Evolutionary conservation across 1,140 invertebrate species (phyloP).

Genomic region (Drosophila arizonae): DNA sequence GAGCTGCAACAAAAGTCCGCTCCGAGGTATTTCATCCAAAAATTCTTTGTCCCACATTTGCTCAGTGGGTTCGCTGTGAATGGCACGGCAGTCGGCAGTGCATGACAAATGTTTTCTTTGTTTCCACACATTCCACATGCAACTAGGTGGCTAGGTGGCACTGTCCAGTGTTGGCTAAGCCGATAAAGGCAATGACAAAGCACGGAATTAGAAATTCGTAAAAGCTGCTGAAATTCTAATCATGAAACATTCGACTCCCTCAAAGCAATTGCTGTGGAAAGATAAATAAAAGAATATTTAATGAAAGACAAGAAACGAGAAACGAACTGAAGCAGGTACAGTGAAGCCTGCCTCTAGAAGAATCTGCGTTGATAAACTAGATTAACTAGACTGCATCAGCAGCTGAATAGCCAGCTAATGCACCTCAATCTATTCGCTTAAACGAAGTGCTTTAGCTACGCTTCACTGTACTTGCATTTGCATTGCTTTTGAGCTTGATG

Average conservation of each 20-base stretch:
- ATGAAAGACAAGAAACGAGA: neutral
- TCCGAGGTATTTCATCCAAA: neutral
- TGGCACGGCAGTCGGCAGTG: neutral
- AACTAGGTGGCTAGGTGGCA: neutral
- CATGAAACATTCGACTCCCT: no score
- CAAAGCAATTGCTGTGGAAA: no score
- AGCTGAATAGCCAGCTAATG: no score
- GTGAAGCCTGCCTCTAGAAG: neutral
- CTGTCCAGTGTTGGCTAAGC: neutral
- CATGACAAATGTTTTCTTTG: neutral
- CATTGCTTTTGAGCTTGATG: neutral
- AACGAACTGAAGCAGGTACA: neutral
- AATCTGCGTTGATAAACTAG: neutral
- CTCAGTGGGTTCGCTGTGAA: no score
- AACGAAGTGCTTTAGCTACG: neutral
- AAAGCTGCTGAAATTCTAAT: no score
- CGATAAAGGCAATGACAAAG: neutral
- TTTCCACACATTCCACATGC: neutral
- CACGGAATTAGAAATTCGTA: neutral
- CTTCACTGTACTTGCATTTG: neutral
- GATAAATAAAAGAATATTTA: neutral
- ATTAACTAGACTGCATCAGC: no score
- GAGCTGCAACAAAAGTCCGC: neutral
- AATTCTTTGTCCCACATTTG: neutral
- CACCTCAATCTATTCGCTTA: no score